phyloP scores from a whole-genome alignment of 2,113 vertebrate genomes.

The Chloropsis cyanopogon region DNA sequence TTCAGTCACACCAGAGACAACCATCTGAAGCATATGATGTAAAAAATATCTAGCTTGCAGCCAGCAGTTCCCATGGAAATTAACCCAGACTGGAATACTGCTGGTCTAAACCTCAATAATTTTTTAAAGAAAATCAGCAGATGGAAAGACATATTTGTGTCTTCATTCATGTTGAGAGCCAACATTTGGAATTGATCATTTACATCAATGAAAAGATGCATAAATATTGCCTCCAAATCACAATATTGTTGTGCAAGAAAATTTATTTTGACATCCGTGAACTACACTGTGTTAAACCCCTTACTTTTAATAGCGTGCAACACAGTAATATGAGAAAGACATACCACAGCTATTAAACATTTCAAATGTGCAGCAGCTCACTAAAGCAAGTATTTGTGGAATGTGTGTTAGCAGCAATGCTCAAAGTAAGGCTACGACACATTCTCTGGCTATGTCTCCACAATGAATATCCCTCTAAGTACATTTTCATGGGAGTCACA shows the following conservation, averaged over 20 bases:
- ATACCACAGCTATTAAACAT: not conserved
- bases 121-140: not conserved
- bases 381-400: not conserved
- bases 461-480: not conserved
- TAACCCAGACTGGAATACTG: not conserved
- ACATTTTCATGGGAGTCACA: not conserved
- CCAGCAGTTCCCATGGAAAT: not conserved
- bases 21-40: not conserved
- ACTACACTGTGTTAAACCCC: not conserved
- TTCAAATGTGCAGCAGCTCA: not conserved
- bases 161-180: not conserved
- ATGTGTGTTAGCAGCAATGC: not conserved
- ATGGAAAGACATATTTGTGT: not conserved
- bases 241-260: not conserved
- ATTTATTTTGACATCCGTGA: not conserved
- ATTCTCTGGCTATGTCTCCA: not conserved
- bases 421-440: not conserved
- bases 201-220: not conserved
- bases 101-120: not conserved
- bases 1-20: not conserved
- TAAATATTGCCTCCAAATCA: not conserved
- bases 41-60: not conserved
- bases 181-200: not conserved
- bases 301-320: not conserved
- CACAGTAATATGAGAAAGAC: not conserved